phyloP scores from a whole-genome alignment of 2,113 vertebrate genomes.

The Otocyon megalotis region DNA sequence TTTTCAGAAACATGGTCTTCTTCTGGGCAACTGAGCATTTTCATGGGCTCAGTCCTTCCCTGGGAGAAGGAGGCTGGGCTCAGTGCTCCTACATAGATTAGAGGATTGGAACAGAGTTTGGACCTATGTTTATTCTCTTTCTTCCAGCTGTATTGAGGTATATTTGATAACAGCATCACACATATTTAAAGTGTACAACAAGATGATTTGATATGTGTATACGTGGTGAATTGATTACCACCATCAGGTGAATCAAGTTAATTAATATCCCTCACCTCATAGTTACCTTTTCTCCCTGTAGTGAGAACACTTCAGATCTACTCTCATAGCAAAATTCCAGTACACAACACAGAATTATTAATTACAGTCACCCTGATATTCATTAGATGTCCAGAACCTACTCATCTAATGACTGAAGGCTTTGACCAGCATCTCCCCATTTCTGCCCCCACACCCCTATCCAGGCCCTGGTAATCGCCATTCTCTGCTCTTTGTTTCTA shows the following conservation, averaged over 20 bases:
- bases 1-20: not conserved
- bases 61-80: not conserved
- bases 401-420: not conserved
- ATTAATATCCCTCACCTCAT: not conserved
- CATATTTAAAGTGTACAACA: not conserved
- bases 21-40: not conserved
- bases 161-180: not conserved
- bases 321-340: too few species aligned
- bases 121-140: not conserved
- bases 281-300: not conserved
- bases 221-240: not conserved
- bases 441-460: not conserved
- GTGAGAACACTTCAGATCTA: not conserved
- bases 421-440: not conserved
- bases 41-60: not conserved
- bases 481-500: not conserved
- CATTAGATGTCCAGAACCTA: not conserved
- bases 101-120: not conserved
- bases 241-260: not conserved
- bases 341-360: too few species aligned
- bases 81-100: not conserved
- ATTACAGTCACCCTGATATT: not conserved
- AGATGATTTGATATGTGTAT: not conserved
- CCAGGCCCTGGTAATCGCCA: not conserved
- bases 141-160: not conserved